Conservation (phyloP, 2,797 vertebrate species). For the Chromis chromis region DNA sequence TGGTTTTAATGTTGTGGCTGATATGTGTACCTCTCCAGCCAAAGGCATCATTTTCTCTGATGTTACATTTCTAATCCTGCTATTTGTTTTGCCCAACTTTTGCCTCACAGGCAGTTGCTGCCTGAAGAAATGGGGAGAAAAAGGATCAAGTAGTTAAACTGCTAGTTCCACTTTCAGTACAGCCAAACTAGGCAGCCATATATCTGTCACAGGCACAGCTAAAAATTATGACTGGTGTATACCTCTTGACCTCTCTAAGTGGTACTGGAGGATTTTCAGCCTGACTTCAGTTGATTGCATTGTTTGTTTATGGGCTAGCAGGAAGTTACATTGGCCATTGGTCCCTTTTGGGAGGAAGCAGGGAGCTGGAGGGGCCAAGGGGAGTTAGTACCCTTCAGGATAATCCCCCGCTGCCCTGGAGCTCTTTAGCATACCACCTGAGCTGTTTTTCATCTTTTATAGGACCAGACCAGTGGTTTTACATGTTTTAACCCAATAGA, state of each 20-base stretch:
- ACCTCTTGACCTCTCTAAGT: constrained; percentile 79
- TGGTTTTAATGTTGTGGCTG: too few relatives aligned
- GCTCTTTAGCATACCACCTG: constrained; percentile 57
- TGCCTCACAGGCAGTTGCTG: constrained; percentile 11
- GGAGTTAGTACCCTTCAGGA: constrained; percentile 54
- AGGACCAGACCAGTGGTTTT: constrained; percentile 43
- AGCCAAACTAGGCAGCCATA: constrained; percentile 67
- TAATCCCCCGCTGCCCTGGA: constrained; percentile 53
- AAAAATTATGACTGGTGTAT: constrained; percentile 72
- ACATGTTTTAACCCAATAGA: constrained; percentile 40
- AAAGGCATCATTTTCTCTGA: constrained; percentile 23
- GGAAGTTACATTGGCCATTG: constrained; percentile 74
- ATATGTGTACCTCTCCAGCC: background rate
- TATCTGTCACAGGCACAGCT: constrained; percentile 73
- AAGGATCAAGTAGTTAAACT: constrained; percentile 65
- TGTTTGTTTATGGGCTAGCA: constrained; percentile 80
- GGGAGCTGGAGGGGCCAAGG: constrained; percentile 27
- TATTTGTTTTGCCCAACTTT: constrained; percentile 19
- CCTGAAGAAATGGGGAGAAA: constrained; percentile 38
- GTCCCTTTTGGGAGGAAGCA: constrained; percentile 73
- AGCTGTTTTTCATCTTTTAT: constrained; percentile 63
- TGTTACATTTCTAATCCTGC: constrained; percentile 11
- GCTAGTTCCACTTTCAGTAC: constrained; percentile 57
- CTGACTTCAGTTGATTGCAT: constrained; percentile 78
- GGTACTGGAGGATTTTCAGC: constrained; percentile 78